Conservation (phyloP, 92 coral and sea anemone genomes). For the Anthopleura xanthogrammica region DNA sequence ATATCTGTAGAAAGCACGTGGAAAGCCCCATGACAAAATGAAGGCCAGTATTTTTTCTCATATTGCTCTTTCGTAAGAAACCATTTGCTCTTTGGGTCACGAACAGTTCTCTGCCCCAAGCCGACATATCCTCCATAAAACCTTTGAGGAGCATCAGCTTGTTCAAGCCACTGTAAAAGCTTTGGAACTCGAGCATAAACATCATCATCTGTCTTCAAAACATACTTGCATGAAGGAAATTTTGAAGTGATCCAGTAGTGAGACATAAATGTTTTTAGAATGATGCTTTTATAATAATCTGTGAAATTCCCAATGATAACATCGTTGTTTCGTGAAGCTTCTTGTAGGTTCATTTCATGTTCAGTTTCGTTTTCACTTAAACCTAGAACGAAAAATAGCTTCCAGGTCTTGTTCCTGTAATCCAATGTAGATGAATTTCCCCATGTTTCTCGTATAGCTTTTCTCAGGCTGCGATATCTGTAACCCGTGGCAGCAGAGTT, state of each 20-base stretch:
- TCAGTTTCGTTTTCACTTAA: not conserved
- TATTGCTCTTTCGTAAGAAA: slow-evolving; percentile 22
- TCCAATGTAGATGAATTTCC: not conserved
- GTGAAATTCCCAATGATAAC: slow-evolving; percentile 43
- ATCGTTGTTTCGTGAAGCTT: slow-evolving; percentile 41
- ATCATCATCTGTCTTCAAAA: slow-evolving; percentile 56
- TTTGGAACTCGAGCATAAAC: slow-evolving; percentile 40
- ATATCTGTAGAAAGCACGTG: slow-evolving; percentile 20
- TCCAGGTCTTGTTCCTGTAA: not conserved
- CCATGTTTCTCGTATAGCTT: slow-evolving; percentile 57
- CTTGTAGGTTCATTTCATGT: slow-evolving; percentile 15
- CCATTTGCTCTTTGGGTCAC: slow-evolving; percentile 35
- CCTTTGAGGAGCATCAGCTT: slow-evolving; percentile 5
- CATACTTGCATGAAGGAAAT: slow-evolving; percentile 10
- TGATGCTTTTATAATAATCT: slow-evolving; percentile 34
- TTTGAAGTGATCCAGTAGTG: slow-evolving; percentile 29
- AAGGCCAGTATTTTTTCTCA: slow-evolving; percentile 34
- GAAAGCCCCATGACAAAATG: slow-evolving; percentile 50
- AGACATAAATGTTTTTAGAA: slow-evolving; percentile 48
- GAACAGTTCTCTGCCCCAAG: slow-evolving; percentile 10
- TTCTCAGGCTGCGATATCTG: slow-evolving; percentile 4
- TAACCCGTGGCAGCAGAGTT: slow-evolving; percentile 31
- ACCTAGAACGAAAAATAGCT: slow-evolving; percentile 32
- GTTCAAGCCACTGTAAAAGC: slow-evolving; percentile 36
- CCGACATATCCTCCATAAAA: slow-evolving; percentile 50